These are phyloP conservation scores for Poliocrania exsul DNA, from an alignment of 2,797 vertebrate genomes.

Conservation along the genomic window DNA sequence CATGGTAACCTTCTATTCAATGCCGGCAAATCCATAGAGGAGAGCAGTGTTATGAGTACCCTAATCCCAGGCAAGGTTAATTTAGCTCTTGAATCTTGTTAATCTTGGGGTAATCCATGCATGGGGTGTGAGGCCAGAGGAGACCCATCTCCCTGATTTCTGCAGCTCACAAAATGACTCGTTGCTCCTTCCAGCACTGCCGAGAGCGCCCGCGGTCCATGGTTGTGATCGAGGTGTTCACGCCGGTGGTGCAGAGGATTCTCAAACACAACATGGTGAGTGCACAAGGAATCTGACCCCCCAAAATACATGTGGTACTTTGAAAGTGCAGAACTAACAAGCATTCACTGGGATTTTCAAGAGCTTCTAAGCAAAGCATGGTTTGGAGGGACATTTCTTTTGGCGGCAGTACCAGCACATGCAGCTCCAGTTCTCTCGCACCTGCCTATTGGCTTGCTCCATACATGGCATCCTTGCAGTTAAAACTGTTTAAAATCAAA, in stretches of 20 bases:
- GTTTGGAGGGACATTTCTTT: not conserved
- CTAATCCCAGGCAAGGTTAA: not conserved
- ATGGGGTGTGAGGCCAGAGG: not conserved
- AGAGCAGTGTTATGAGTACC: accelerated
- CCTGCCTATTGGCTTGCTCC: not conserved
- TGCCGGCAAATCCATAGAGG: not conserved
- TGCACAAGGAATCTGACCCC: not conserved
- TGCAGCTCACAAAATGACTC: not conserved
- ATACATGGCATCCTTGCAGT: not conserved
- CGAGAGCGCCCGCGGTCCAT: constrained; percentile 96
- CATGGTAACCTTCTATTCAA: not conserved
- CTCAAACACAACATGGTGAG: constrained; percentile 99
- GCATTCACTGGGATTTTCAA: not conserved
- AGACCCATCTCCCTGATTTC: not conserved
- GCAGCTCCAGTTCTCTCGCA: not conserved
- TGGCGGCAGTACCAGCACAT: not conserved
- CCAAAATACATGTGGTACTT: not conserved
- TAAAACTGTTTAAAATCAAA: not conserved
- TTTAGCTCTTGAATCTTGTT: not conserved
- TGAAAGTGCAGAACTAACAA: not conserved
- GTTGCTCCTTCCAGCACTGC: constrained; percentile 86
- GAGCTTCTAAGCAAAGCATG: not conserved
- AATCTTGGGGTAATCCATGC: not conserved
- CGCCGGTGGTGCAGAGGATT: constrained; percentile 98
- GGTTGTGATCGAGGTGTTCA: constrained; percentile 99